A percentile compares a stretch with the other conserved stretches of the same genome.
These are phyloP conservation scores for Oryzias sinensis DNA, from an alignment of 2,797 vertebrate species.

Conservation along the genomic window DNA sequence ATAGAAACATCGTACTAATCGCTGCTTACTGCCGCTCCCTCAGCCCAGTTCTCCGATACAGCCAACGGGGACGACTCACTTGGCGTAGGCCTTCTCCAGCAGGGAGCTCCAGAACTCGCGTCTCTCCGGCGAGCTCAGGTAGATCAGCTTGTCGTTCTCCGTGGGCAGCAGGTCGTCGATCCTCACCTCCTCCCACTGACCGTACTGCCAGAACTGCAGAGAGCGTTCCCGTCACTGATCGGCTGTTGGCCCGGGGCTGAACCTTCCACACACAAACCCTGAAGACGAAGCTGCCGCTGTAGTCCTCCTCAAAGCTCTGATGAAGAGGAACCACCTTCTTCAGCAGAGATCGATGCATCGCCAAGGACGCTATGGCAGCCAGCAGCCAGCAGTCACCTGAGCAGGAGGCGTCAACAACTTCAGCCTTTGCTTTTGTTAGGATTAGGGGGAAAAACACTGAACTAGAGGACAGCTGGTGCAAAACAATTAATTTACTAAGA, in stretches of 20 bases:
- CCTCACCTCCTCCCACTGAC: constrained; percentile 73
- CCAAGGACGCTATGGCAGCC: constrained; percentile 76
- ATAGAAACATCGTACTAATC: too few species aligned
- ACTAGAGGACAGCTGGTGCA: too few species aligned
- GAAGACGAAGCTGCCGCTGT: constrained; percentile 77
- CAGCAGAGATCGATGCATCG: constrained; percentile 67
- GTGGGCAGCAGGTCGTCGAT: constrained; percentile 79
- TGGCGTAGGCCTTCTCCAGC: constrained; percentile 84
- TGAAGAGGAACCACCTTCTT: constrained; percentile 66
- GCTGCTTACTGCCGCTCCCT: neutral
- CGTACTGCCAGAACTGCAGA: constrained; percentile 82
- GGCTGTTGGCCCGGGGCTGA: neutral
- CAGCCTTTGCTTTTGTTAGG: neutral
- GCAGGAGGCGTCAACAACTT: neutral
- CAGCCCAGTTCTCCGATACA: neutral
- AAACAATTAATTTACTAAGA: too few species aligned
- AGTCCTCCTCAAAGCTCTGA: constrained; percentile 71
- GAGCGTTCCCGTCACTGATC: neutral
- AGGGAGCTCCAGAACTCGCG: constrained; percentile 81
- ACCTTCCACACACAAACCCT: constrained; percentile 52
- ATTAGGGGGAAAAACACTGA: too few species aligned
- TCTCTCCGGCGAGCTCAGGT: constrained; percentile 66
- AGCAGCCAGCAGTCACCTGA: constrained; percentile 82
- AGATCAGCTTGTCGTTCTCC: constrained; percentile 57
- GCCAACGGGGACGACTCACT: constrained; percentile 58